Base-by-base conservation (phyloP, 2,797 vertebrate genomes). In the Sebastes steindachneri region DNA sequence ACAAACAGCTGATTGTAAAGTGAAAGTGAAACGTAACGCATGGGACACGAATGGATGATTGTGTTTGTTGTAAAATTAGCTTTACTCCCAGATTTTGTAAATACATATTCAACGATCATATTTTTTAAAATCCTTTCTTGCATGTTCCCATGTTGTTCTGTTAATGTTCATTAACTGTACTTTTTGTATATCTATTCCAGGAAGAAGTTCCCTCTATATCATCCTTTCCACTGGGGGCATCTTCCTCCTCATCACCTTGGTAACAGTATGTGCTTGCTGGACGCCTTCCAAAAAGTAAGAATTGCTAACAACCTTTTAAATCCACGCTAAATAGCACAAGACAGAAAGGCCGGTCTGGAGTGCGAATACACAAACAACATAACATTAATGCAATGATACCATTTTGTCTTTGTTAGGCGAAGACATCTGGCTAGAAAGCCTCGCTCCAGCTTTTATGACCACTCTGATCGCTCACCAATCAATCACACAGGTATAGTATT, bases 231-330 rank as follows among this genome's bases (percentile, higher is more conserved):
- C 97, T 0, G 98, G 98, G 0, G 98, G 98, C 70, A 99, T 99
- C 93, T 99, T 99, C 88, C 95, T 99, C 77, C 97, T 99, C 1
- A 97, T 99, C 94, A 98, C 98, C 26, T 90, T 99, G 96, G 97
- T 99, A 92, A 99, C 97, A 0, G 96, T 99, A 63, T 99, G 98
- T 3, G 98, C 98, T 93, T 99, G 98, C 93, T 99, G 98, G 98
- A 99, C 98, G 63, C 98, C 98, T 2, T 97, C 97, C 84, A 99
- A 98, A 96, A 98, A 98, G 97, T 99, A 96, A 2, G 94, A 89
- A 70, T 37, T 70, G 76, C 3, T 25, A 35, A 54, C 3, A 29
- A n/a, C 0, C 3, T 45, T 65, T 33, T 9, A 48, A 72, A 28
- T 54, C 8, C 60, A 63, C 1, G 8, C 10, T 4, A 2, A 59